These are phyloP conservation scores for Alauda arvensis DNA, from an alignment of 2,797 vertebrate genomes.

Conservation along the genomic window DNA sequence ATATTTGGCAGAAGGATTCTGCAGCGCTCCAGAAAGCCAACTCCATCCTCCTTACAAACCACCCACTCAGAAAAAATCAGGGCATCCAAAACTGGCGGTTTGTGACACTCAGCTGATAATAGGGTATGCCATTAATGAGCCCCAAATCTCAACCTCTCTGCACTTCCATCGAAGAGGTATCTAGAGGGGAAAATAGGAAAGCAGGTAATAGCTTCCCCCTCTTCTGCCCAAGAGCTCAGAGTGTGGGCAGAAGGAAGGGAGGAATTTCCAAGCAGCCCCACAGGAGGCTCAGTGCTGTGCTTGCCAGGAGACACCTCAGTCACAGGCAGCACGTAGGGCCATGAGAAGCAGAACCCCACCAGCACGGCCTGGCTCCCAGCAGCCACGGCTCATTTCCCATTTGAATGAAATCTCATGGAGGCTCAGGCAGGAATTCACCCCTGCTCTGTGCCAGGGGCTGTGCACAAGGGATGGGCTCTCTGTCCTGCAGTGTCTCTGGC, in stretches of 20 bases:
- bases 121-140: slow-evolving; percentile 11
- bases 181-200: not conserved
- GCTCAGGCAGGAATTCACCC: not conserved
- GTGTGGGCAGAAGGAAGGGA: not conserved
- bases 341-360: fast-evolving
- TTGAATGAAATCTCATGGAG: not conserved
- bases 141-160: slow-evolving; percentile 17
- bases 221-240: slow-evolving; percentile 6
- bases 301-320: not conserved
- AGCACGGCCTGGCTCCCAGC: not conserved
- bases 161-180: not conserved
- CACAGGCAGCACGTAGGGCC: not conserved
- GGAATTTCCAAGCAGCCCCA: not conserved
- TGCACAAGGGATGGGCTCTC: not conserved
- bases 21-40: not conserved
- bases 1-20: not conserved
- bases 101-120: slow-evolving; percentile 33
- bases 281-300: not conserved
- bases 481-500: fast-evolving
- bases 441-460: not conserved
- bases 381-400: fast-evolving
- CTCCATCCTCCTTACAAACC: slow-evolving; percentile 27
- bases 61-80: slow-evolving; percentile 44
- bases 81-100: slow-evolving; percentile 53
- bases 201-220: not conserved